These are phyloP conservation scores for Chionomys nivalis DNA, from an alignment of 2,113 vertebrate genomes.

Conservation along the genomic window DNA sequence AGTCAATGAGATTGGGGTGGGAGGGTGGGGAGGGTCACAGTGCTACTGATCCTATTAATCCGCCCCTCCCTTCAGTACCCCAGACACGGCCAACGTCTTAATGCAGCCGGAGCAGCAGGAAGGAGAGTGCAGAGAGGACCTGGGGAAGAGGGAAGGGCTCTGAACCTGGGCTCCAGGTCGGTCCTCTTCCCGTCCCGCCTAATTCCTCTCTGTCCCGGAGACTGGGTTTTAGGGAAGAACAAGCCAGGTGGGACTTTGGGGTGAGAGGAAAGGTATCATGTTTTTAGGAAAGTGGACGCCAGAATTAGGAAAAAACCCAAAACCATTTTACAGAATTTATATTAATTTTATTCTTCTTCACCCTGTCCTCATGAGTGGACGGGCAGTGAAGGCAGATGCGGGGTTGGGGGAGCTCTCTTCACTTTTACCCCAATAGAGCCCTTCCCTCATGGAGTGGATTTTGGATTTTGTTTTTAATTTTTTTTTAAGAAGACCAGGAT, in stretches of 20 bases:
- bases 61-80: constrained; percentile 61
- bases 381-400: not conserved
- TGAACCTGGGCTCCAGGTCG: not conserved
- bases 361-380: not conserved
- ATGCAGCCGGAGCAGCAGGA: constrained; percentile 43
- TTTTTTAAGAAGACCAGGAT: not conserved
- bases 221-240: not conserved
- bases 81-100: constrained; percentile 70
- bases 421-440: not conserved
- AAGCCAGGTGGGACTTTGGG: not conserved
- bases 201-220: not conserved
- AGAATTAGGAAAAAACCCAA: not conserved
- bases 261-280: not conserved
- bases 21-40: constrained; percentile 66
- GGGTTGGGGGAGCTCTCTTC: not conserved
- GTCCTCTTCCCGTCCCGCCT: not conserved
- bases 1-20: constrained; percentile 70
- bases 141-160: not conserved
- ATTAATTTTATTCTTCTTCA: not conserved
- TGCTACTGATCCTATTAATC: constrained; percentile 78
- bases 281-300: constrained; percentile 12
- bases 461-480: not conserved
- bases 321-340: not conserved
- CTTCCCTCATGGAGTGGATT: not conserved
- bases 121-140: not conserved